A percentile compares a stretch with the other conserved stretches of the same genome.
These are phyloP conservation scores for Schizothorax lantsangensis DNA, from an alignment of 2,797 vertebrate species.

Conservation along the genomic window DNA sequence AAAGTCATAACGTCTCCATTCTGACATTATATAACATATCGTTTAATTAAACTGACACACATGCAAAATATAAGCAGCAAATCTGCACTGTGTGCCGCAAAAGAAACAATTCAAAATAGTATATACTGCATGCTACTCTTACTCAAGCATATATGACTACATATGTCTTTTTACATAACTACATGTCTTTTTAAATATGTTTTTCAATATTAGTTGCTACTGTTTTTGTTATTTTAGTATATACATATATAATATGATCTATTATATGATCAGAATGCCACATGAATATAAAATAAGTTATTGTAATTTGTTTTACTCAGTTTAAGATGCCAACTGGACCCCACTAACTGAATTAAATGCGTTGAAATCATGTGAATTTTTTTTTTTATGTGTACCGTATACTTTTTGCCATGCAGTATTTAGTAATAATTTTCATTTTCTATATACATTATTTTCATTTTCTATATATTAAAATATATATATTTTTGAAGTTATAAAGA, in stretches of 20 bases:
- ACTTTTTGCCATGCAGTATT: neutral
- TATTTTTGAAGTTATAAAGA: neutral
- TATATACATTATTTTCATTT: neutral
- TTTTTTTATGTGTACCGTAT: neutral
- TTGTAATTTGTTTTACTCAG: neutral
- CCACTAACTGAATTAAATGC: neutral
- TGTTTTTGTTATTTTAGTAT: neutral
- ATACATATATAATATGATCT: too few species aligned
- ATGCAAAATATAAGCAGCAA: neutral
- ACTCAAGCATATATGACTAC: neutral
- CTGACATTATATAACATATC: neutral
- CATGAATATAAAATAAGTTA: neutral
- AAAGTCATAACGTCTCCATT: slow-evolving; percentile 27
- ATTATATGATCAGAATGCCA: neutral
- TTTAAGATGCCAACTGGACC: neutral
- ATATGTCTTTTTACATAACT: too few species aligned
- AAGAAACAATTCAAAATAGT: neutral
- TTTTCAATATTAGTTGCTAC: neutral
- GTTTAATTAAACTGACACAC: neutral
- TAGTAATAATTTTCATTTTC: neutral
- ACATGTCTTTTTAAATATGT: neutral
- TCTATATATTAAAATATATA: neutral
- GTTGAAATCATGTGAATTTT: neutral
- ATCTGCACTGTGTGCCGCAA: neutral
- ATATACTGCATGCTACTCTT: neutral